Evolutionary conservation across 1,140 invertebrate species (phyloP).

Genomic region (Danaus plexippus): DNA sequence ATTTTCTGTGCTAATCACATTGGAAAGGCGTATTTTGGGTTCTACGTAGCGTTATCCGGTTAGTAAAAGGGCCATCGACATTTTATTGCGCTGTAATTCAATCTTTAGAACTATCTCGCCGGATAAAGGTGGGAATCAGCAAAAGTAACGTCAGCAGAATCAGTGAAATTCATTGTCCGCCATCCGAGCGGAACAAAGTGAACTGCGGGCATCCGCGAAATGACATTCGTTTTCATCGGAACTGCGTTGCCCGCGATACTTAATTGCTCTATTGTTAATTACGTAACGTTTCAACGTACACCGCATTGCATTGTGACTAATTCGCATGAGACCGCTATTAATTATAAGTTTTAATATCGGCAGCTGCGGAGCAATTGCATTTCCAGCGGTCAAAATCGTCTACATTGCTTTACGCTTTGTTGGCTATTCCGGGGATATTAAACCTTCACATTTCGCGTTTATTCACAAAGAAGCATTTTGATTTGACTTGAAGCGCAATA

Average conservation of each 20-base stretch:
- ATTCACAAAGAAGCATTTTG: conserved; percentile 16
- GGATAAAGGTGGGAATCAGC: conserved; percentile 41
- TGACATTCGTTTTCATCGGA: conserved; percentile 56
- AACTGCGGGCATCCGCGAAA: conserved; percentile 39
- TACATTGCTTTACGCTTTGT: conserved; percentile 17
- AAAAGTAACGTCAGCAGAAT: conserved; percentile 57
- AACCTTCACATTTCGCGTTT: conserved; percentile 17
- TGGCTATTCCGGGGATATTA: conserved; percentile 22
- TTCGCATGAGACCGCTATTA: conserved; percentile 45
- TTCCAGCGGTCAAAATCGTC: conserved; percentile 16
- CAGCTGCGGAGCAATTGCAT: conserved; percentile 17
- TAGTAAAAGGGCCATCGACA: too few relatives aligned
- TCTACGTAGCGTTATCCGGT: too few relatives aligned
- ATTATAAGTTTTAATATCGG: conserved; percentile 50
- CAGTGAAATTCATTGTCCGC: conserved; percentile 56
- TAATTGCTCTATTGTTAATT: conserved; percentile 72
- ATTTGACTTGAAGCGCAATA: conserved; percentile 11
- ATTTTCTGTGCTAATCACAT: too few relatives aligned
- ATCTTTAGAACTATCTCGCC: conserved; percentile 25
- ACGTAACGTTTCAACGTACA: conserved; percentile 61
- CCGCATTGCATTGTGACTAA: conserved; percentile 52
- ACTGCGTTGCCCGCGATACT: conserved; percentile 47
- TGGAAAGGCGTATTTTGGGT: too few relatives aligned
- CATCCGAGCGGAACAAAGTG: conserved; percentile 38
- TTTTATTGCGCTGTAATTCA: conserved; percentile 7